Base-by-base conservation (phyloP, 2,888 invertebrate genomes). In the Lordiphosa fenestrarum region DNA sequence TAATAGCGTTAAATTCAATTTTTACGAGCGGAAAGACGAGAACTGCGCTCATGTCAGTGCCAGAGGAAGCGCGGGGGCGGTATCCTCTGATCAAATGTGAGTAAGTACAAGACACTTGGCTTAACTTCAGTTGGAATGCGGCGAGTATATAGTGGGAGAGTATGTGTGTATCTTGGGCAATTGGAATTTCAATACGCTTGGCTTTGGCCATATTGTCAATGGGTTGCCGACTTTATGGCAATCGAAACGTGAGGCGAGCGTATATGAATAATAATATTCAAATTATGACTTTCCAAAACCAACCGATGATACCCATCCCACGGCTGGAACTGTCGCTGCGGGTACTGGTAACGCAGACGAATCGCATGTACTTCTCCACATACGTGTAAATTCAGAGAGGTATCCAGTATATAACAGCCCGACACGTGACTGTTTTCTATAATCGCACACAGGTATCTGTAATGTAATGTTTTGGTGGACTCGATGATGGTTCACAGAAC, bases 191-290 rank as follows among this genome's bases (percentile, higher is more conserved):
- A 68, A 66, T 66, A 59, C 53, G 50, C 57, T 53, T 41, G 6
- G 42, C 21, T 47, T 46, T 35, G 23, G 9, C 44, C 40, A 51
- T 50, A 42, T 51, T 30, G 15, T 56, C 55, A 55, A 49, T 57
- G 57, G 60, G 42, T 40, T 68, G 54, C 35, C 61, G 62, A 37
- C 56, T 81, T 80, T 76, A 74, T 77, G 37, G 68, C 80, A 36
- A 62, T 56, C 21, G 55, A 57, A 67, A 72, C 76, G 68, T 70
- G 77, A 64, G 51, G 42, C 63, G 68, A 64, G 53, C 60, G 65
- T 61, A 63, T 81, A 84, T 84, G 74, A 81, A 84, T 77, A 84
- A 73, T 73, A 84, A 81, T 77, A 81, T 84, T 84, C 64, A 73
- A 76, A 76, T 76, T 68, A 66, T 62, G 57, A 47, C 57, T 57